phyloP scores from a whole-genome alignment of 2,888 invertebrate genomes.

The Polyommatus icarus region DNA sequence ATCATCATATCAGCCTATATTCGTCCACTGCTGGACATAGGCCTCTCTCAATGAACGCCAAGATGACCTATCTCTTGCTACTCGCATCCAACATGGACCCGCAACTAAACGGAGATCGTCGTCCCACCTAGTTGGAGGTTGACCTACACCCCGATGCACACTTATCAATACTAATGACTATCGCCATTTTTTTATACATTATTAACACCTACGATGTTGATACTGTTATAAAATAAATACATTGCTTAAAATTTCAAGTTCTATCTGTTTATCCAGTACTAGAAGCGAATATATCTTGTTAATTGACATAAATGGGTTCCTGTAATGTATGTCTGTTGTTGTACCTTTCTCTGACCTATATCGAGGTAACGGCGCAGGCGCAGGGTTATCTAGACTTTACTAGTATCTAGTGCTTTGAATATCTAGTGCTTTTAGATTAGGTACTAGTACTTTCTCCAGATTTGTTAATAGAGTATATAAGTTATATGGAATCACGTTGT shows the following conservation, averaged over 20 bases:
- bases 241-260: neutral
- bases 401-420: neutral
- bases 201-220: no score
- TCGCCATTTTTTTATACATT: no score
- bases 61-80: no score
- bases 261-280: neutral
- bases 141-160: no score
- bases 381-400: conserved; percentile 19
- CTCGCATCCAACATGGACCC: no score
- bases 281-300: neutral
- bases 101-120: no score
- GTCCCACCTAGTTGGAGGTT: no score
- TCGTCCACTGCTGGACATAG: no score
- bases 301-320: conserved; percentile 20
- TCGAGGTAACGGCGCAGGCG: conserved; percentile 48
- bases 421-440: neutral
- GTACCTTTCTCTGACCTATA: neutral
- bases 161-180: no score
- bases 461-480: neutral
- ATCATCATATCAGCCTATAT: no score
- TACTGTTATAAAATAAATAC: no score
- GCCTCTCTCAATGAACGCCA: no score
- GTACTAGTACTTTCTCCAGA: neutral
- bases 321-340: neutral
- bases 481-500: neutral